These are phyloP conservation scores for Mesorhabditis spiculigera DNA, from an alignment of 2,888 invertebrate species.

Conservation along the genomic window DNA sequence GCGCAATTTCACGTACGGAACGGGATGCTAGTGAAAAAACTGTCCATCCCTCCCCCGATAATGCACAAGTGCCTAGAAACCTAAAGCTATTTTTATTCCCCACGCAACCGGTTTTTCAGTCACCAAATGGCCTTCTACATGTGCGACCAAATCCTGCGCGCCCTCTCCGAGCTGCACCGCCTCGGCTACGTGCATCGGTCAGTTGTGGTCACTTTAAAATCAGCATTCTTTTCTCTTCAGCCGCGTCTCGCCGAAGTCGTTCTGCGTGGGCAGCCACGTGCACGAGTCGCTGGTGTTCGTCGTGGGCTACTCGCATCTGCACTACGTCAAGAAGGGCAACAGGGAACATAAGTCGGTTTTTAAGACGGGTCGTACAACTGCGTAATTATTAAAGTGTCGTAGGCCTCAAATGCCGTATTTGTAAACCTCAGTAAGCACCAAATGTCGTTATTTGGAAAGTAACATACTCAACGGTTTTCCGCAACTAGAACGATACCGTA, in stretches of 20 bases:
- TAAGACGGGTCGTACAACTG: too few species aligned
- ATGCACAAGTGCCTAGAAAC: too few species aligned
- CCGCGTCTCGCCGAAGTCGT: background rate
- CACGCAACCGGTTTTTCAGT: too few species aligned
- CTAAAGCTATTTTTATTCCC: too few species aligned
- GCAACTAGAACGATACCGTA: too few species aligned
- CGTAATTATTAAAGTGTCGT: too few species aligned
- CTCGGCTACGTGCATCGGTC: background rate
- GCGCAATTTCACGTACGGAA: background rate
- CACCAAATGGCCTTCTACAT: too few species aligned
- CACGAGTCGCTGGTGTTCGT: background rate
- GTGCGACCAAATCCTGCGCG: background rate
- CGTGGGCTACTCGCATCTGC: background rate
- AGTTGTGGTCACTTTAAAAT: background rate
- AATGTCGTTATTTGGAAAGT: too few species aligned
- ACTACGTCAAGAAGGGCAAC: background rate
- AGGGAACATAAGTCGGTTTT: background rate
- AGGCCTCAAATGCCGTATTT: too few species aligned
- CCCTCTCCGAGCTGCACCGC: background rate
- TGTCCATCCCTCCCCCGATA: too few species aligned
- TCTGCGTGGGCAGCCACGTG: background rate
- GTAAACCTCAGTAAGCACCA: too few species aligned
- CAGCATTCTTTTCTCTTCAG: background rate
- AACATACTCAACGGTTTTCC: too few species aligned
- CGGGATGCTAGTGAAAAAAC: background rate